Evolutionary conservation across 2,113 vertebrate genomes (phyloP), one percentile per base, ranked within the genome.

Genomic region (Pluvialis apricaria): DNA sequence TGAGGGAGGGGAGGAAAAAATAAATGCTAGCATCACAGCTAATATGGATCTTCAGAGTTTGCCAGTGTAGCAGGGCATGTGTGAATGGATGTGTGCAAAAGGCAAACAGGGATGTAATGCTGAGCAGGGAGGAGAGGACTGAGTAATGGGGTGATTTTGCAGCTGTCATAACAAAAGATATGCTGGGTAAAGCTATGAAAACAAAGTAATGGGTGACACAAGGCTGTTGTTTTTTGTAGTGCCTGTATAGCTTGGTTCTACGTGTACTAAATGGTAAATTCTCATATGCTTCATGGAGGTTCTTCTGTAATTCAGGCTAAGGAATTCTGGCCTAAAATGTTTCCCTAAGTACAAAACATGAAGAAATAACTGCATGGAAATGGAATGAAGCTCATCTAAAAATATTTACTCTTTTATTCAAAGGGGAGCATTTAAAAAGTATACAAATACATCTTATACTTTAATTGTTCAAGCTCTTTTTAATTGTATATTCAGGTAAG

Each of bases 161-260:
- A 86, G 76, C 82, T 96, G 90, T 95, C 82, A 86, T 86, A 94
- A 92, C 82, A 96, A 65, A 64, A 96, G 85, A 94, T 95, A 73
- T 3, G 18, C 49, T 85, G 82, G 45, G 32, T 25, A 66, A 93
- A 82, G 54, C 58, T 88, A 32, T 34, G 68, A 79, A 72, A 91
- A 82, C 38, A 15, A 77, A 90, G 36, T 69, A 47, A 28, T 36
- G 45, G 61, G 10, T 87, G 51, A 66, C 69, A 61, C 10, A n/a
- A 22, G 15, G 15, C 55, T 84, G 31, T 57, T 65, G 42, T 49
- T 77, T 71, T 60, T 64, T 14, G 25, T 70, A 13, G 31, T 34
- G 29, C n/a, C 20, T 82, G 0, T 49, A 5, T 51, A 55, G 52
- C 24, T 26, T 86, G 18, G 24, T 76, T 65, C 40, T 80, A 0